These are phyloP conservation scores for Oncorhynchus tshawytscha DNA, from an alignment of 2,113 vertebrate genomes.

Conservation along the genomic window DNA sequence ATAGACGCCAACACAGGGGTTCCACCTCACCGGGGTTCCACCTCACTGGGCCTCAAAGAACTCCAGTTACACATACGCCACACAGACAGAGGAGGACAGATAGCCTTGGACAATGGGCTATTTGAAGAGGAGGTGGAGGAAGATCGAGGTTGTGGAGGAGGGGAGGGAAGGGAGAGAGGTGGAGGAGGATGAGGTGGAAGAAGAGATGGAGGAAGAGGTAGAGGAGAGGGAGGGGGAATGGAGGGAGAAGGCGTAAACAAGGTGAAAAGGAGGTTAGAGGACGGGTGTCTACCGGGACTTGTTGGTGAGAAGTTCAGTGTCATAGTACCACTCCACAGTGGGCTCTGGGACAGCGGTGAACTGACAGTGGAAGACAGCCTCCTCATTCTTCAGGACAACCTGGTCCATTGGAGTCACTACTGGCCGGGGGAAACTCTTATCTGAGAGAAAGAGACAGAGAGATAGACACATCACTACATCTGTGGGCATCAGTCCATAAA, in stretches of 20 bases:
- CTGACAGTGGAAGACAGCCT: conserved; percentile 91
- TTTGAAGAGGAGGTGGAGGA: neutral
- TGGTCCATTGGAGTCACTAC: conserved; percentile 83
- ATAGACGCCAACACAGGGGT: neutral
- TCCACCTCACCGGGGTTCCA: conserved; percentile 27
- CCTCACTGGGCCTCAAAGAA: conserved; percentile 33
- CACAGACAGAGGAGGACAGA: conserved; percentile 4
- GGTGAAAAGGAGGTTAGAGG: neutral
- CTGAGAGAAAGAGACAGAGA: conserved; percentile 49
- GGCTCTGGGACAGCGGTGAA: conserved; percentile 87
- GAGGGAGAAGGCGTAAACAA: neutral
- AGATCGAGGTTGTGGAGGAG: neutral
- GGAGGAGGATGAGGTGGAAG: neutral
- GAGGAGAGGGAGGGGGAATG: conserved; percentile 5
- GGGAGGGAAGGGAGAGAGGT: neutral
- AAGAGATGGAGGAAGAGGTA: neutral
- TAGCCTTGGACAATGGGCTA: conserved; percentile 9
- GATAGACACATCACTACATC: conserved; percentile 34
- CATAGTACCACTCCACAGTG: conserved; percentile 85
- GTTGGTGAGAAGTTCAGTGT: conserved; percentile 81
- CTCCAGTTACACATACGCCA: neutral
- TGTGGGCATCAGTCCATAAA: conserved; percentile 44
- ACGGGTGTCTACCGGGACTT: conserved; percentile 79
- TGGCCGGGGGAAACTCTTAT: conserved; percentile 86
- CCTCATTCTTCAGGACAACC: conserved; percentile 86